Evolutionary conservation across 2,797 vertebrate genomes (phyloP).

Genomic region (Pipistrellus kuhlii): DNA sequence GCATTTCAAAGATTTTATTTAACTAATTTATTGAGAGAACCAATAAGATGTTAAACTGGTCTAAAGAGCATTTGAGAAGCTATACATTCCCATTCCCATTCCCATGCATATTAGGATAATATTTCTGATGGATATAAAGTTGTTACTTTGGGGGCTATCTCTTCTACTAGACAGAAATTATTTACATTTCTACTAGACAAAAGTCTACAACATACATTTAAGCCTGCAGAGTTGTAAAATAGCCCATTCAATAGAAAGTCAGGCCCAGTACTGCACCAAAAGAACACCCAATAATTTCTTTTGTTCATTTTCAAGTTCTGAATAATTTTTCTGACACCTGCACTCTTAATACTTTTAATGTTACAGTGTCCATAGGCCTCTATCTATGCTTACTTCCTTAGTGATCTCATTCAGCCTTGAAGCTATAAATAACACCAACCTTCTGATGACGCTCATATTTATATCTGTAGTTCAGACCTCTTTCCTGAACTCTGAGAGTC

Average conservation of each 20-base stretch:
- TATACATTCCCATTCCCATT: background rate
- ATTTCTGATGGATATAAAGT: background rate
- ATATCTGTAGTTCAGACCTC: background rate
- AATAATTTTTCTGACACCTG: background rate
- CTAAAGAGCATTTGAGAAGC: conserved; percentile 42
- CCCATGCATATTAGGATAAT: background rate
- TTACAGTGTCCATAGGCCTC: background rate
- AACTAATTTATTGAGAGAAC: background rate
- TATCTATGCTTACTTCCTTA: background rate
- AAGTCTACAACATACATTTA: background rate
- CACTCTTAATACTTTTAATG: background rate
- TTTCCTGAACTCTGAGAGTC: background rate
- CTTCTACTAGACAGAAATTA: background rate
- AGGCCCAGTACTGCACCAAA: background rate
- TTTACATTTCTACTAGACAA: background rate
- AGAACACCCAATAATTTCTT: background rate
- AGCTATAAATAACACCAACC: background rate
- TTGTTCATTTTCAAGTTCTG: background rate
- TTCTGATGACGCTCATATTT: background rate
- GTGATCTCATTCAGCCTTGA: background rate
- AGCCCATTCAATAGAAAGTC: background rate
- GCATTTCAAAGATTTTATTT: background rate
- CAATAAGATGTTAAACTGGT: background rate
- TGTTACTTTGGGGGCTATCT: background rate
- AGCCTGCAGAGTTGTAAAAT: background rate